phyloP scores from a whole-genome alignment of 2,113 vertebrate genomes.

The Nannobrachium achirus region DNA sequence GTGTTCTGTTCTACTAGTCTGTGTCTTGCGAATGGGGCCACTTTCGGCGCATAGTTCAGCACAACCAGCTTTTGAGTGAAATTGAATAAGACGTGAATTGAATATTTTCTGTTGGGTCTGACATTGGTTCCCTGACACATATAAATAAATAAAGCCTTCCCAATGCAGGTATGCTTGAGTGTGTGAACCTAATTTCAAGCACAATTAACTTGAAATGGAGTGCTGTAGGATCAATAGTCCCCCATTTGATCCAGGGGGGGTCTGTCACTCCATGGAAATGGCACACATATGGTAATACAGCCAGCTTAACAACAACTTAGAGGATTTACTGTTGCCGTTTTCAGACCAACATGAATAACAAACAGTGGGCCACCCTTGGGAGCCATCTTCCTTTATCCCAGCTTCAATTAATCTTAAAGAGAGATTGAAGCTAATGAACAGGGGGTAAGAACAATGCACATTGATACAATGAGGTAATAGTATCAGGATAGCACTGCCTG shows the following conservation, averaged over 20 bases:
- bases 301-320: constrained; percentile 81
- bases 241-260: constrained; percentile 81
- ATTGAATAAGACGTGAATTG: constrained; percentile 77
- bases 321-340: constrained; percentile 83
- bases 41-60: constrained; percentile 59
- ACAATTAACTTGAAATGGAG: constrained; percentile 88
- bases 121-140: constrained; percentile 73
- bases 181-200: constrained; percentile 87
- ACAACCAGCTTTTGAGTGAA: constrained; percentile 68
- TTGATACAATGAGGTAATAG: constrained; percentile 51
- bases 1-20: constrained; percentile 26
- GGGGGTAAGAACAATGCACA: constrained; percentile 61
- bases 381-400: constrained; percentile 77
- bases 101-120: constrained; percentile 79
- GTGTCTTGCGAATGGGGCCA: constrained; percentile 22
- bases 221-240: constrained; percentile 86
- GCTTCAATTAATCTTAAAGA: constrained; percentile 81
- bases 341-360: constrained; percentile 79
- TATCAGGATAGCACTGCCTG: constrained; percentile 32
- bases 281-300: constrained; percentile 85
- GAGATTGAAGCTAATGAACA: constrained; percentile 79
- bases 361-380: constrained; percentile 75
- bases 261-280: constrained; percentile 82
- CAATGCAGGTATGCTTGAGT: constrained; percentile 78
- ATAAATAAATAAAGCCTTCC: constrained; percentile 81